A percentile compares a stretch with the other conserved stretches of the same genome.
These are phyloP conservation scores for Melanocharis versteri DNA, from an alignment of 2,113 vertebrate species.

Conservation along the genomic window DNA sequence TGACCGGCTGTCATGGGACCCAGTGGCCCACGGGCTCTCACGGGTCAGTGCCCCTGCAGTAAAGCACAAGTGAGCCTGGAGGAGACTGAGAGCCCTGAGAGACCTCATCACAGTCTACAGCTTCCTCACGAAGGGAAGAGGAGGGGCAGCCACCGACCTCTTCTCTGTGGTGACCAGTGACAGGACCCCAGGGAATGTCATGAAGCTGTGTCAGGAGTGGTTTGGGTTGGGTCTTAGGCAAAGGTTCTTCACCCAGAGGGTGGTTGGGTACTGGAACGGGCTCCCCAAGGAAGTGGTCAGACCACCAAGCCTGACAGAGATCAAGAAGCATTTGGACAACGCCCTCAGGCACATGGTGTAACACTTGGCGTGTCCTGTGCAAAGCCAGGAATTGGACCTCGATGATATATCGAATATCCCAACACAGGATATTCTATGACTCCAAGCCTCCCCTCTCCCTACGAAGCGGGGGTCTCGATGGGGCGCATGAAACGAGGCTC, in stretches of 20 bases:
- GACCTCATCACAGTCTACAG: too few species aligned
- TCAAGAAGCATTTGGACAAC: neutral
- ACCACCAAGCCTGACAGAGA: neutral
- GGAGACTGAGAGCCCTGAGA: too few species aligned
- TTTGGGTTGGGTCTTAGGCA: neutral
- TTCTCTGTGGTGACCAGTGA: too few species aligned
- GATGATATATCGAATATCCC: too few species aligned
- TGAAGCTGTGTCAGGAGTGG: too few species aligned
- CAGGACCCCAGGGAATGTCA: neutral
- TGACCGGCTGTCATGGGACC: rapidly evolving
- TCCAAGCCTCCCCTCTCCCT: neutral
- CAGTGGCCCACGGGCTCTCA: neutral
- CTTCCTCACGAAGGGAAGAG: neutral
- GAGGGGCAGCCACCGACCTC: too few species aligned
- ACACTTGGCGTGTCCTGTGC: too few species aligned
- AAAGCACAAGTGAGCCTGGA: neutral
- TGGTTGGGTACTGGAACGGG: neutral
- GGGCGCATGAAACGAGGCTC: rapidly evolving
- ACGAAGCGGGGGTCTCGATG: rapidly evolving
- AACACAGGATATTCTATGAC: too few species aligned
- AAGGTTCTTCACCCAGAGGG: neutral
- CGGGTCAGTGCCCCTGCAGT: neutral
- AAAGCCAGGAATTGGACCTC: neutral
- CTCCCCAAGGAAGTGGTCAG: neutral
- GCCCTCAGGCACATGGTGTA: neutral